Percentiles rank a stretch among this genome's conserved stretches.
phyloP scores from a whole-genome alignment of 2,888 invertebrate genomes.

The Spodoptera littoralis region DNA sequence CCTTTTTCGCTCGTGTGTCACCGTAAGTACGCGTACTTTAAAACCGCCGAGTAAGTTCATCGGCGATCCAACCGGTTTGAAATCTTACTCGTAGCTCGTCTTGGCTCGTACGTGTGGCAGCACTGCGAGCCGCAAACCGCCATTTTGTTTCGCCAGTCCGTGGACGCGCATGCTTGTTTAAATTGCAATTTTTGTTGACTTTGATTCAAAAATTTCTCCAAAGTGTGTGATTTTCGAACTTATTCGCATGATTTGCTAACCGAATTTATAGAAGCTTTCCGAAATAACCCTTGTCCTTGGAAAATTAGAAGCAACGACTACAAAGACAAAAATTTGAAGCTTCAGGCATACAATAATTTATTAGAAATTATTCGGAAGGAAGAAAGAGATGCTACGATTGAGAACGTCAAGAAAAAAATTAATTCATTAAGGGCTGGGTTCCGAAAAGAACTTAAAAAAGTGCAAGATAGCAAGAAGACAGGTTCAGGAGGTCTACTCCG shows the following conservation, averaged over 20 bases:
- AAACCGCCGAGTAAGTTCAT: slow-evolving; percentile 17
- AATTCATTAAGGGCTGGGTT: no score
- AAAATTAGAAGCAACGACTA: slow-evolving; percentile 45
- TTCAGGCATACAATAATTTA: slow-evolving; percentile 27
- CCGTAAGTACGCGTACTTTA: slow-evolving; percentile 20
- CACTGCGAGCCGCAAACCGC: slow-evolving; percentile 29
- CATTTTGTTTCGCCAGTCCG: slow-evolving; percentile 25
- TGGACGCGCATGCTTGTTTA: slow-evolving; percentile 10
- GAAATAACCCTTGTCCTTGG: slow-evolving; percentile 42
- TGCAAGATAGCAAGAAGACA: no score
- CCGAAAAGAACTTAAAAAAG: no score
- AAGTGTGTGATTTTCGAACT: slow-evolving; percentile 44
- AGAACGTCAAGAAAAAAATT: slow-evolving; percentile 18
- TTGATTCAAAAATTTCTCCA: slow-evolving; percentile 13
- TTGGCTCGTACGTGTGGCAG: slow-evolving; percentile 39
- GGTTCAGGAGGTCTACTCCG: no score
- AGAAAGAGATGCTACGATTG: slow-evolving; percentile 38
- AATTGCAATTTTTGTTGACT: slow-evolving; percentile 9
- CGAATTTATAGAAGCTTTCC: slow-evolving; percentile 41
- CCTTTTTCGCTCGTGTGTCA: slow-evolving; percentile 24
- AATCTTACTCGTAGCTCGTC: slow-evolving; percentile 41
- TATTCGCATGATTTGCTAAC: slow-evolving; percentile 41
- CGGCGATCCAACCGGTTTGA: slow-evolving; percentile 39
- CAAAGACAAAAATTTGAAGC: slow-evolving; percentile 40
- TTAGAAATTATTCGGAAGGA: slow-evolving; percentile 41